A percentile compares a stretch with the other conserved stretches of the same genome.
These are phyloP conservation scores for Hetaerina titia DNA, from an alignment of 2,888 invertebrate species.

Conservation along the genomic window DNA sequence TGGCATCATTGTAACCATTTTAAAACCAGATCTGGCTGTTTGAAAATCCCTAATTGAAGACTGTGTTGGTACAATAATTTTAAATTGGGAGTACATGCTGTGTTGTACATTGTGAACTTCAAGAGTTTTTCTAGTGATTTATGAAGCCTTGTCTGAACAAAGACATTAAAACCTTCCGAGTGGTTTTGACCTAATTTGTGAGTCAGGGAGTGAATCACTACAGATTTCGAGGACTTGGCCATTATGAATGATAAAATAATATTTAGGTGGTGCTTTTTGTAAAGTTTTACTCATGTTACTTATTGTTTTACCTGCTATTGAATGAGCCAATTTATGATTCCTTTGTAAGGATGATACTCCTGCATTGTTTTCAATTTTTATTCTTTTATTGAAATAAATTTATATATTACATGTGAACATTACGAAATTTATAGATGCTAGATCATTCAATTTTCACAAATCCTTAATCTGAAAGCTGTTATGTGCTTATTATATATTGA, in stretches of 20 bases:
- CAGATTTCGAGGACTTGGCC: background rate
- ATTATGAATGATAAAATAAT: constrained; percentile 20
- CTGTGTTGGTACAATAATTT: constrained; percentile 22
- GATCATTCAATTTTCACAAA: background rate
- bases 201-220: background rate
- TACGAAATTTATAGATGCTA: background rate
- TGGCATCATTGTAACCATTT: background rate
- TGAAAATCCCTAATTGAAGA: constrained; percentile 20
- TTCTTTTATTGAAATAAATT: constrained; percentile 42
- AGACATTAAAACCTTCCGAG: background rate
- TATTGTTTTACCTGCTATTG: constrained; percentile 28
- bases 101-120: background rate
- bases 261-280: constrained; percentile 62
- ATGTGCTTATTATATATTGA: background rate
- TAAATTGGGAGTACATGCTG: background rate
- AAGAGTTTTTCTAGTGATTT: background rate
- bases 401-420: background rate
- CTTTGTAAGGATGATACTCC: background rate
- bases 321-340: constrained; percentile 2
- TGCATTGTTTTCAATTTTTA: constrained; percentile 41
- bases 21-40: background rate
- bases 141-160: background rate
- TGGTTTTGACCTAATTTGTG: background rate
- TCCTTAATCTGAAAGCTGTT: background rate
- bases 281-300: constrained; percentile 62